phyloP scores from a whole-genome alignment of 1,140 invertebrate genomes.

The Mya arenaria region DNA sequence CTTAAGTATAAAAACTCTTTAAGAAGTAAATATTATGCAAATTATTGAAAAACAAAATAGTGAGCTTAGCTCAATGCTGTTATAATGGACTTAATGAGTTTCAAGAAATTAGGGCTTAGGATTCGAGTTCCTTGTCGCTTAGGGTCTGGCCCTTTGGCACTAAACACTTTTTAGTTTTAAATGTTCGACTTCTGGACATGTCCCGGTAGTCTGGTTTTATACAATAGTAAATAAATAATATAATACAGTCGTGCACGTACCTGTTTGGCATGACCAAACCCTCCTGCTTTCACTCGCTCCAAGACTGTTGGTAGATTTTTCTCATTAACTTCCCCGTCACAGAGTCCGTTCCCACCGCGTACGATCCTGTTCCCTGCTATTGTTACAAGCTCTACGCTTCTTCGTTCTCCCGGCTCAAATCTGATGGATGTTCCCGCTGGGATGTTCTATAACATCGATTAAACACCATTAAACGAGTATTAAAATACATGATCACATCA shows the following conservation, averaged over 20 bases:
- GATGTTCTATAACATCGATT: slow-evolving; percentile 75
- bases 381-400: slow-evolving; percentile 75
- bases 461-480: background rate
- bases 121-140: too few species aligned
- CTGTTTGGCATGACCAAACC: slow-evolving; percentile 74
- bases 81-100: too few species aligned
- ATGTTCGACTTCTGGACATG: too few species aligned
- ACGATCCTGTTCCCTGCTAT: slow-evolving; percentile 79
- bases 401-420: slow-evolving; percentile 80
- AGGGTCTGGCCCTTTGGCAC: too few species aligned
- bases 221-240: too few species aligned
- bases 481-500: too few species aligned
- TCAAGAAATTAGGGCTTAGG: too few species aligned
- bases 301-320: slow-evolving; percentile 66
- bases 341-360: slow-evolving; percentile 78
- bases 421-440: slow-evolving; percentile 78
- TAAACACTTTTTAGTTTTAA: too few species aligned
- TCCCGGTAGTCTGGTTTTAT: background rate
- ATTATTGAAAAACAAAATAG: too few species aligned
- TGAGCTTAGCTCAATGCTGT: too few species aligned
- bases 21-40: too few species aligned
- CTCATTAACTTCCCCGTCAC: slow-evolving; percentile 71
- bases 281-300: slow-evolving; percentile 62
- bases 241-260: slow-evolving; percentile 39
- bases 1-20: too few species aligned